A percentile compares a stretch with the other conserved stretches of the same genome.
Evolutionary conservation across 2,113 vertebrate species (phyloP).

Genomic region (Lycocorax pyrrhopterus): DNA sequence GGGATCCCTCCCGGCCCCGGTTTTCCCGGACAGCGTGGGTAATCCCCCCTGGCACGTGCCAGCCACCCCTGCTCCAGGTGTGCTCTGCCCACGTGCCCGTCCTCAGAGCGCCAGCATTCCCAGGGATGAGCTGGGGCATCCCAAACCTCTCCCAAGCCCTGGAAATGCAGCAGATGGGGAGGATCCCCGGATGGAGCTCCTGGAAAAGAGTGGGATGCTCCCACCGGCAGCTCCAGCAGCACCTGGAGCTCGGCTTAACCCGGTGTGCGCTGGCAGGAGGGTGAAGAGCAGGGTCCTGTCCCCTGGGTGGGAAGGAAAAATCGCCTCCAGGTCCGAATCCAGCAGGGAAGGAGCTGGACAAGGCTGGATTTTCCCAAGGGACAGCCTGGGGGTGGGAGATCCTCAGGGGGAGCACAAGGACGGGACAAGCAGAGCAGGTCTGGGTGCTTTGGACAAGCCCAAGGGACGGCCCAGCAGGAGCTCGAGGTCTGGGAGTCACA

Average conservation of each 20-base stretch:
- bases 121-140: background rate
- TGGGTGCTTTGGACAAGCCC: background rate
- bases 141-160: background rate
- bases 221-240: background rate
- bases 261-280: fast-evolving
- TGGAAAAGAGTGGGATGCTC: background rate
- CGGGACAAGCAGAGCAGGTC: background rate
- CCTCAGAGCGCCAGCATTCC: background rate
- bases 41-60: background rate
- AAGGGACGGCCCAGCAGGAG: background rate
- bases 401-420: background rate
- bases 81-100: background rate
- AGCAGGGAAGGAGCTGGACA: background rate
- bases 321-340: background rate
- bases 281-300: background rate
- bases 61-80: background rate
- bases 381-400: background rate
- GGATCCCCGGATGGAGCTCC: background rate
- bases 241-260: background rate
- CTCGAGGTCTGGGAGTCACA: background rate
- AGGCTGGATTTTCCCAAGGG: background rate
- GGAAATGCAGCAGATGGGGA: fast-evolving
- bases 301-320: background rate
- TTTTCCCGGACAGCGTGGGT: background rate
- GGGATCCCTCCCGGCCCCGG: background rate